Evolutionary conservation across 1,140 invertebrate species (phyloP).

Genomic region (Eulimnadia texana): DNA sequence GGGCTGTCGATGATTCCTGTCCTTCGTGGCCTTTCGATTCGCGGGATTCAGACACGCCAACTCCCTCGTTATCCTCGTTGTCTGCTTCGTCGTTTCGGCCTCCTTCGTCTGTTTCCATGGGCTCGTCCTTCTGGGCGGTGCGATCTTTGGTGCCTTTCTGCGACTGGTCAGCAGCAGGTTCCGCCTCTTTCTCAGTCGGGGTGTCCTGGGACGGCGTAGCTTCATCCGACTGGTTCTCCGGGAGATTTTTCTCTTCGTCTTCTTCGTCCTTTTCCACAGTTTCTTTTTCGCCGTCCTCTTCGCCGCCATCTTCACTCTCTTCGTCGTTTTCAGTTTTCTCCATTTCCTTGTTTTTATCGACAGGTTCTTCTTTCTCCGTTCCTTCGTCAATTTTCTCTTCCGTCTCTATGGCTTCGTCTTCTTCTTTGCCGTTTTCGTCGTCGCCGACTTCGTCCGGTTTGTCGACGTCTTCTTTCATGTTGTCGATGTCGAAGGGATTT

Average conservation of each 20-base stretch:
- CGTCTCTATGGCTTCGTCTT: constrained; percentile 23
- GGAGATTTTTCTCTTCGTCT: constrained; percentile 15
- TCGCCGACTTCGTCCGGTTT: constrained; percentile 26
- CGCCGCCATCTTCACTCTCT: constrained; percentile 26
- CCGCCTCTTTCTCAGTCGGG: background rate
- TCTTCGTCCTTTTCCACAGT: constrained; percentile 23
- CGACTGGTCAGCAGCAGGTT: constrained; percentile 5
- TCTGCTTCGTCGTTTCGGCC: constrained; percentile 15
- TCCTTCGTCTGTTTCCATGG: constrained; percentile 2
- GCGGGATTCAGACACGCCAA: constrained; percentile 8
- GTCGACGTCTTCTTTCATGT: constrained; percentile 40
- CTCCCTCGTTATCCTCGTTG: constrained; percentile 14
- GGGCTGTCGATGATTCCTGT: constrained; percentile 3
- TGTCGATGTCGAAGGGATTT: constrained; percentile 69
- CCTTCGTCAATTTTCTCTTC: constrained; percentile 33
- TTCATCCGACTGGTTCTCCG: constrained; percentile 1
- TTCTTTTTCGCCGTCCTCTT: constrained; percentile 13
- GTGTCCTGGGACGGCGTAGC: constrained; percentile 7
- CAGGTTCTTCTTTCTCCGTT: constrained; percentile 32
- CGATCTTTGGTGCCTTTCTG: constrained; percentile 4
- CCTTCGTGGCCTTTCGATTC: constrained; percentile 13
- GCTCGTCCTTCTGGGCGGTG: constrained; percentile 9
- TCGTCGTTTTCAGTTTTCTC: constrained; percentile 27
- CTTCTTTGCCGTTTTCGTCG: constrained; percentile 31
- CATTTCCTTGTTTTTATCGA: constrained; percentile 32